Conservation (phyloP, 1,140 invertebrate species). For the Cotesia typhae region DNA sequence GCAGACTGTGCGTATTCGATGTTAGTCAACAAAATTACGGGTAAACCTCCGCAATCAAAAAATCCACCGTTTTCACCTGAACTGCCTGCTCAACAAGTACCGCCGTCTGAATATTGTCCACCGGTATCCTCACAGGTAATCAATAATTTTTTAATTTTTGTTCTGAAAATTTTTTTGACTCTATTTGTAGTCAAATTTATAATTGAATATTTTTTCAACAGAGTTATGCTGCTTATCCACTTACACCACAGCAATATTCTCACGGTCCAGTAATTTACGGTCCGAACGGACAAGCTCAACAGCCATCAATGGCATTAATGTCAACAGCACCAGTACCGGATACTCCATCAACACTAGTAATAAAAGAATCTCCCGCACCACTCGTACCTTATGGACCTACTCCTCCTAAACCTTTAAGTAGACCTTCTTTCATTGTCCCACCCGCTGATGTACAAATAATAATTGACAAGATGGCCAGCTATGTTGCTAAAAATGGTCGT, state of each 20-base stretch:
- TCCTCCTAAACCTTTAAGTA: slow-evolving; percentile 58
- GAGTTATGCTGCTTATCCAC: slow-evolving; percentile 52
- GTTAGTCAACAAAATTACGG: slow-evolving; percentile 83
- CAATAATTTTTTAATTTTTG: slow-evolving; percentile 6
- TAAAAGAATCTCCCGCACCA: slow-evolving; percentile 47
- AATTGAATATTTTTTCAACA: slow-evolving; percentile 38
- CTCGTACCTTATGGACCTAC: slow-evolving; percentile 62
- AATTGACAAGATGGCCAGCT: slow-evolving; percentile 95
- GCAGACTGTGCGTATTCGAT: slow-evolving; percentile 86
- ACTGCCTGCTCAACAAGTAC: slow-evolving; percentile 45
- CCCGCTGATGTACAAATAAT: slow-evolving; percentile 84
- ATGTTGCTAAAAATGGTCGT: slow-evolving; percentile 92
- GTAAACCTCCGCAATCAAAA: slow-evolving; percentile 68
- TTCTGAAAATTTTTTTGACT: slow-evolving; percentile 10
- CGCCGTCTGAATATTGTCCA: slow-evolving; percentile 55
- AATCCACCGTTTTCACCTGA: slow-evolving; percentile 44
- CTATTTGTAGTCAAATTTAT: slow-evolving; percentile 6
- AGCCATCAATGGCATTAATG: slow-evolving; percentile 37
- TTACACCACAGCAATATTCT: slow-evolving; percentile 59
- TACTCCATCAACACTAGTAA: slow-evolving; percentile 26
- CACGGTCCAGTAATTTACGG: slow-evolving; percentile 62
- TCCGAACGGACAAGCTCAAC: slow-evolving; percentile 54
- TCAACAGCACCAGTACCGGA: slow-evolving; percentile 26
- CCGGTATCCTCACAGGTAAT: slow-evolving; percentile 41
- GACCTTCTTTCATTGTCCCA: slow-evolving; percentile 70